Percentiles rank a stretch among this genome's conserved stretches.
phyloP scores from a whole-genome alignment of 2,113 vertebrate species.

The Argyrosomus japonicus region DNA sequence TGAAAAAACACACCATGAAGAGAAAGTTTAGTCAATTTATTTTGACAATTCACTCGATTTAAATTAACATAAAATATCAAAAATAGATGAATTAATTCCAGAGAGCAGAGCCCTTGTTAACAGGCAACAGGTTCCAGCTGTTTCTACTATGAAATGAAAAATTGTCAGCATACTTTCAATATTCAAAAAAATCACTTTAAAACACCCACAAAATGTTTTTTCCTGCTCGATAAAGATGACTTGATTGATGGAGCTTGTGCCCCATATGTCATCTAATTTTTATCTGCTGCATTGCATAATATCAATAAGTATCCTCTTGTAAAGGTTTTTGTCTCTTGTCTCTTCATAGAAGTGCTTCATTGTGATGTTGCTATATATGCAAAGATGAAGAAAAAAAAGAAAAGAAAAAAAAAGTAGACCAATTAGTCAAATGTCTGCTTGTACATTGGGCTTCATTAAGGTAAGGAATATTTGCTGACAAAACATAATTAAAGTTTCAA shows the following conservation, averaged over 20 bases:
- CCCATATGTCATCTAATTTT: constrained; percentile 47
- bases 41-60: neutral
- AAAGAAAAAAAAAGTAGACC: neutral
- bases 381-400: neutral
- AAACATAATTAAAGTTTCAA: constrained; percentile 15
- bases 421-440: constrained; percentile 29
- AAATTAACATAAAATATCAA: neutral
- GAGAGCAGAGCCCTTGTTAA: neutral
- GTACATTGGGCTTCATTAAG: constrained; percentile 17
- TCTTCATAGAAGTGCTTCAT: constrained; percentile 7
- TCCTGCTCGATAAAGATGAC: constrained; percentile 39
- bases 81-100: neutral
- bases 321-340: constrained; percentile 28
- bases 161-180: neutral
- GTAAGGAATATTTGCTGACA: constrained; percentile 31
- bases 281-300: constrained; percentile 51
- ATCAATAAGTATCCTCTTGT: constrained; percentile 27
- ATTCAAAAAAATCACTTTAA: constrained; percentile 7
- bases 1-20: neutral
- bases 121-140: constrained; percentile 31
- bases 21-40: neutral
- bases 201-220: constrained; percentile 15
- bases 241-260: constrained; percentile 45
- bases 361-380: constrained; percentile 7
- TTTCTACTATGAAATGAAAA: neutral